These are phyloP conservation scores for Siphonodentalium dalli DNA, from an alignment of 2,888 invertebrate species.

Conservation along the genomic window DNA sequence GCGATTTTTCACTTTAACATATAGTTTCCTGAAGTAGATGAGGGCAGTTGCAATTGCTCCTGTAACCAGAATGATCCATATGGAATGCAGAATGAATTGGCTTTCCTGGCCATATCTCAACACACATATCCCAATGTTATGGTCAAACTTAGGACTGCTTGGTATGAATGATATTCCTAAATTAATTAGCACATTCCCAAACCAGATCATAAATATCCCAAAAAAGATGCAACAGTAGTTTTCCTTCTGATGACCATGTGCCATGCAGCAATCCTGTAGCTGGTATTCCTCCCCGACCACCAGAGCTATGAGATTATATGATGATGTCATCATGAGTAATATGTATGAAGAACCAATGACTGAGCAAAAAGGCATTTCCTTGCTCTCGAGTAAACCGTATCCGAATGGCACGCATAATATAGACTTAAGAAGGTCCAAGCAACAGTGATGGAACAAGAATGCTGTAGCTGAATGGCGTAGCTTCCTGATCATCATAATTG, in stretches of 20 bases:
- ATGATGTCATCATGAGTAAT: slow-evolving; percentile 85
- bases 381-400: slow-evolving; percentile 43
- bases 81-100: slow-evolving; percentile 87
- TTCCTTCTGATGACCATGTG: slow-evolving; percentile 33
- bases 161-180: slow-evolving; percentile 71
- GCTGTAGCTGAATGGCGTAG: slow-evolving; percentile 56
- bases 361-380: slow-evolving; percentile 70
- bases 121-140: slow-evolving; percentile 84
- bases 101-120: slow-evolving; percentile 85
- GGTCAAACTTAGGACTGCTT: slow-evolving; percentile 62
- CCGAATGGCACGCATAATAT: slow-evolving; percentile 58
- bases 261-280: slow-evolving; percentile 32
- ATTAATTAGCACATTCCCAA: slow-evolving; percentile 88
- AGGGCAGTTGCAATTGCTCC: slow-evolving; percentile 84
- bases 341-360: slow-evolving; percentile 88
- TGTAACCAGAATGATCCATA: slow-evolving; percentile 88
- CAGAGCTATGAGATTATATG: slow-evolving; percentile 81
- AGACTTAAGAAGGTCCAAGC: slow-evolving; percentile 58
- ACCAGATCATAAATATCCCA: slow-evolving; percentile 93
- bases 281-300: slow-evolving; percentile 63
- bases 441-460: slow-evolving; percentile 59
- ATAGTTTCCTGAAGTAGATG: slow-evolving; percentile 80
- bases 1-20: slow-evolving; percentile 68
- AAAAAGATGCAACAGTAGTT: slow-evolving; percentile 78
- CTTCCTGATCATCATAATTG: slow-evolving; percentile 39